Base-by-base conservation (phyloP, 2,888 invertebrate species). In the Congeria kusceri region DNA sequence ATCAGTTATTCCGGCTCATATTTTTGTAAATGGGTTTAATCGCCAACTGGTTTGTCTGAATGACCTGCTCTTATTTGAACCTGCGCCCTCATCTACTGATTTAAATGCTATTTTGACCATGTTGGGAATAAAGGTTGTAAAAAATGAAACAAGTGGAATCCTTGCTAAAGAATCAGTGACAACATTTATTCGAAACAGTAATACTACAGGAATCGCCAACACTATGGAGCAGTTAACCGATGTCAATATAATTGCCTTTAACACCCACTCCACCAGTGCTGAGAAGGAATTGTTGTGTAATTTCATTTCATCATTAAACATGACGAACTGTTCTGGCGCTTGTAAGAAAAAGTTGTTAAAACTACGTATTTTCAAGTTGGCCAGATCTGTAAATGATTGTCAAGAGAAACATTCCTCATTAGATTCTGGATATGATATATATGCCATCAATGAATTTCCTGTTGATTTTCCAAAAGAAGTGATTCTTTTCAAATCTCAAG, bases 381-480 rank as follows among this genome's bases (percentile, higher is more conserved):
- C 20, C 18, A 39, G 53, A 53, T 20, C 13, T 20, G 25, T 39
- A 39, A 39, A 39, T 39, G 39, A 39, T 39, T 39, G 39, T 39
- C 13, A 7, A 39, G 39, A 39, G 13, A 25, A 53, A 25, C 18
- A 53, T 25, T 23, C 25, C 25, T 53, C 53, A 9, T 20, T 25
- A 53, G 5, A 13, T 20, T 53, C 53, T 53, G 20, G 5, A 20
- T 23, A 70, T n/a, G 28, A 61, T 11, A 29, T 70, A 44, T 62
- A 62, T 18, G 18, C 29, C 23, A 47, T 32, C 15, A 27, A 9
- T n/a, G 15, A 56, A 18, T 70, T 62, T 53, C 69, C 69, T 47
- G 69, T 70, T 18, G 47, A 25, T 20, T 70, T 70, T 62, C 69
- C 69, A 11, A 27, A 5, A 13, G 3, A 15, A n/a, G 25, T 62